Evolutionary conservation across 2,113 vertebrate genomes (phyloP), one percentile per base, ranked within the genome.

Genomic region (Dicerorhinus sumatrensis): DNA sequence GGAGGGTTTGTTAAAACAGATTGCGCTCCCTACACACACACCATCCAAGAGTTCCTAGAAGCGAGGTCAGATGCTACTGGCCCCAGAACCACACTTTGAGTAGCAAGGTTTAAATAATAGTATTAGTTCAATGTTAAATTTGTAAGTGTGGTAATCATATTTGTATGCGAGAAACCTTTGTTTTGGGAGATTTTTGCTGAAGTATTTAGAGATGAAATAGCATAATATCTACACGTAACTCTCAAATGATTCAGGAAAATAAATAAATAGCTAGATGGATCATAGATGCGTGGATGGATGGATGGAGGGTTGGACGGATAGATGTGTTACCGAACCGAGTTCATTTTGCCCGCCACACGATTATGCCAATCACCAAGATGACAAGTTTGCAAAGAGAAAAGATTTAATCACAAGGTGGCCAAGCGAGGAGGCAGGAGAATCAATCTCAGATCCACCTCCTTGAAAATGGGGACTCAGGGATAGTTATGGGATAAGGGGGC

Each of bases 101-200:
- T 46, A 80, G 25, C 13, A 62, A 85, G n/a, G 7, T 39, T 48
- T 70, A 67, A 84, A 54, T 51, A 70, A 31, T 29, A 6, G 42
- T n/a, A 79, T 86, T 67, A 60, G 36, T 56, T 89, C 56, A 84
- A 0, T 75, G n/a, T 80, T 80, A 79, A 63, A 67, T 54, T 72
- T 79, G 48, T 46, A 67, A 63, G 21, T 76, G 8, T 56, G 25
- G 39, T 67, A 36, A 46, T 65, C 11, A 14, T 36, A 27, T 46
- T 65, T 94, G 20, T 56, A 46, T 56, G 86, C 80, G 60, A 11
- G 82, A 73, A 91, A 83, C 5, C n/a, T 87, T 93, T 82, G 31
- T 69, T 39, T 18, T 90, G 75, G 25, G 36, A 56, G 11, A 87
- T 33, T 72, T 17, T 87, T 79, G 31, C 62, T 86, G 2, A 82